Evolutionary conservation across 2,797 vertebrate species (phyloP).

Genomic region (Ataeniobius toweri): DNA sequence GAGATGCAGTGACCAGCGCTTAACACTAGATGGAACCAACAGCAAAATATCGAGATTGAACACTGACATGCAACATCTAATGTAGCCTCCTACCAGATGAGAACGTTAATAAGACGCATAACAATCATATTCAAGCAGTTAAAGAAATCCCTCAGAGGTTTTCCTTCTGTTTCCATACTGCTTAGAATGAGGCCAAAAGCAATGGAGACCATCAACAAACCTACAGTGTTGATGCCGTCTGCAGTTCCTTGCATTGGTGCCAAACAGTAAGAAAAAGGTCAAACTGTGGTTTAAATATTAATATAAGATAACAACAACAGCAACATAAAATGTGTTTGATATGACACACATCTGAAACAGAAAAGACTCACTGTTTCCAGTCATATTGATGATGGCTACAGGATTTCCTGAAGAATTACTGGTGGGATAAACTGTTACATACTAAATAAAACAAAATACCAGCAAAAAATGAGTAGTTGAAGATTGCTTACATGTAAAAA

Average conservation of each 20-base stretch:
- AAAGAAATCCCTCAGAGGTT: conserved; percentile 86
- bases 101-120: conserved; percentile 84
- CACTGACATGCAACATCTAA: not conserved
- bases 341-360: not conserved
- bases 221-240: conserved; percentile 83
- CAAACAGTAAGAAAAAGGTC: not conserved
- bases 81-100: conserved; percentile 73
- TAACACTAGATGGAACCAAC: not conserved
- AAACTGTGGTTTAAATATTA: not conserved
- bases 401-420: not conserved
- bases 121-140: conserved; percentile 86
- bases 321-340: not conserved
- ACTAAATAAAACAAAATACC: conserved; percentile 20
- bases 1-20: not conserved
- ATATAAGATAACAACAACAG: not conserved
- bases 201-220: conserved; percentile 79
- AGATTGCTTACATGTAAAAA: not conserved
- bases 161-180: conserved; percentile 20
- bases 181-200: conserved; percentile 55
- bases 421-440: conserved; percentile 35
- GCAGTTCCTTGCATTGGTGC: conserved; percentile 77
- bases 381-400: conserved; percentile 1
- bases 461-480: not conserved
- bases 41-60: too few relatives aligned
- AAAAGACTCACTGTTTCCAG: conserved; percentile 19